Conservation (phyloP, 2,888 invertebrate genomes). For the Scaptomyza reducta region DNA sequence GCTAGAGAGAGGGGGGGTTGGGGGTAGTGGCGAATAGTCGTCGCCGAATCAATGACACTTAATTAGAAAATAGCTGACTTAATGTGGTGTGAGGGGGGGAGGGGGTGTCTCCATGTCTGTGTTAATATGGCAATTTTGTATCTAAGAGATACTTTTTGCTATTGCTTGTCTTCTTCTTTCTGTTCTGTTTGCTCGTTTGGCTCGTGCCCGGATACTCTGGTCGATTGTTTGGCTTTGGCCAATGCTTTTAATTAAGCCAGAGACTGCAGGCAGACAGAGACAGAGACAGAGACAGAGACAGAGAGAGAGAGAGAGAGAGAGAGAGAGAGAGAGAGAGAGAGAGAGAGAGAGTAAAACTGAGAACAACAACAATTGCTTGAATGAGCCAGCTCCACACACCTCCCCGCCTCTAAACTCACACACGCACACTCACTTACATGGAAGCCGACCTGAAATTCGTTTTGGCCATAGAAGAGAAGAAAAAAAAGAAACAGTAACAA, state of each 20-base stretch:
- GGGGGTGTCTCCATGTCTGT: conserved; percentile 28
- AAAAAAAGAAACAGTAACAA: conserved; percentile 25
- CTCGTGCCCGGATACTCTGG: conserved; percentile 31
- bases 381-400: conserved; percentile 26
- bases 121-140: conserved; percentile 68
- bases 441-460: conserved; percentile 40
- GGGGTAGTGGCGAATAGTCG: conserved; percentile 8
- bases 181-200: conserved; percentile 50
- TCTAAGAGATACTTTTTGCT: conserved; percentile 61
- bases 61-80: conserved; percentile 69
- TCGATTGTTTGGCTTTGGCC: conserved; percentile 63
- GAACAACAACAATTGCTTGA: conserved; percentile 54
- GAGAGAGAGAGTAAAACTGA: conserved; percentile 1
- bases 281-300: no score
- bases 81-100: not conserved
- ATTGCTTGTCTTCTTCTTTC: conserved; percentile 48
- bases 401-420: not conserved
- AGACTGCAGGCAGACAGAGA: not conserved
- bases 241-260: conserved; percentile 72
- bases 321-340: not conserved
- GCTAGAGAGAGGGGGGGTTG: not conserved
- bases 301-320: no score
- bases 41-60: conserved; percentile 76
- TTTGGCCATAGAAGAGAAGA: conserved; percentile 39
- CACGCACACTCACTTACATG: not conserved